Percentiles rank a stretch among this genome's conserved stretches.
Conservation (phyloP, 2,888 invertebrate genomes). For the Lissocephala sabroskyi region DNA sequence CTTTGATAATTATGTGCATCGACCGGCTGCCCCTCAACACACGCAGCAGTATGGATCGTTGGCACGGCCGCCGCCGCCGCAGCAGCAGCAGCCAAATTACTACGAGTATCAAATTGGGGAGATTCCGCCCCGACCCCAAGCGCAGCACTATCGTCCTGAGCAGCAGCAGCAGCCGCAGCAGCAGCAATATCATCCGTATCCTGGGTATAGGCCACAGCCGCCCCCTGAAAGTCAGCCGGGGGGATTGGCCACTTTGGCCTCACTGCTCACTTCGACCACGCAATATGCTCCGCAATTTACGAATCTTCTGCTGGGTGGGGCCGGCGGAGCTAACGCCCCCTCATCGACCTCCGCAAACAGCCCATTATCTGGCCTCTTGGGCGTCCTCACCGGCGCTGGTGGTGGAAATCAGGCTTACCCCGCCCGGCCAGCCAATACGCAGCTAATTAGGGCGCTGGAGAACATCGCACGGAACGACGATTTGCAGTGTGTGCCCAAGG, state of each 20-base stretch:
- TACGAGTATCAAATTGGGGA: slow-evolving; percentile 67
- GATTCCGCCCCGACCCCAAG: slow-evolving; percentile 50
- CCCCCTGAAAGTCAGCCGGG: slow-evolving; percentile 5
- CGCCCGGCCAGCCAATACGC: slow-evolving; percentile 62
- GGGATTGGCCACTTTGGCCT: slow-evolving; percentile 59
- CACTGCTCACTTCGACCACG: slow-evolving; percentile 48
- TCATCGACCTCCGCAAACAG: slow-evolving; percentile 27
- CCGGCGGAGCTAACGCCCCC: slow-evolving; percentile 37
- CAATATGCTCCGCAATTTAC: slow-evolving; percentile 71
- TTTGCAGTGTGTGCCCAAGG: slow-evolving; percentile 83
- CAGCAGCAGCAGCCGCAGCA: slow-evolving; percentile 27
- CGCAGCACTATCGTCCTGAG: too few species aligned
- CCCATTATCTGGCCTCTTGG: slow-evolving; percentile 66
- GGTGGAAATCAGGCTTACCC: slow-evolving; percentile 16
- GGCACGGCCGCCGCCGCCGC: slow-evolving; percentile 18
- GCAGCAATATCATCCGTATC: slow-evolving; percentile 41
- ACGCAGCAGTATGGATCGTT: slow-evolving; percentile 29
- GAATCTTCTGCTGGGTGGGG: slow-evolving; percentile 59
- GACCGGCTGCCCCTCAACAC: slow-evolving; percentile 28
- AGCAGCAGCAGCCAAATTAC: slow-evolving; percentile 46
- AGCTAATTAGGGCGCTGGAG: slow-evolving; percentile 74
- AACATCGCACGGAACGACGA: slow-evolving; percentile 82
- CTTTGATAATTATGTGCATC: slow-evolving; percentile 68
- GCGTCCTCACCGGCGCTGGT: slow-evolving; percentile 52
- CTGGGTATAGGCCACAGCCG: slow-evolving; percentile 36